Base-by-base conservation (phyloP, 92 coral and sea anemone genomes). In the Metridium senile region DNA sequence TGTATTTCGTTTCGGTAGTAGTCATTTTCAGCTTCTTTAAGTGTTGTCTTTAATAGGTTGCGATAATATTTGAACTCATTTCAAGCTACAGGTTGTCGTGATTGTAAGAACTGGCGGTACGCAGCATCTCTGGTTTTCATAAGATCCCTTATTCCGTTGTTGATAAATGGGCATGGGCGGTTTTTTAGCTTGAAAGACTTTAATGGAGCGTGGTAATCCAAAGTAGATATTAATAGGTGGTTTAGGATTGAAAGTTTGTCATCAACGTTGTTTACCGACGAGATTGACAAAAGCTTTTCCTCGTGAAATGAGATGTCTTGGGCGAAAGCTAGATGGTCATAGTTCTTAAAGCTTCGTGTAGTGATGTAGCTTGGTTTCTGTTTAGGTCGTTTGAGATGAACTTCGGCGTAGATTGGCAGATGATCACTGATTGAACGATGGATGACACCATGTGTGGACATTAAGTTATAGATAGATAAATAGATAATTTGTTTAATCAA, bases 261-360 rank as follows among this genome's bases (percentile, higher is more conserved):
- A 29, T 78, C 34, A 11, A 78, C 67, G 45, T 78, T 67, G 27
- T 31, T 33, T 33, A 25, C 52, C 25, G 76, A 31, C 52, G 68
- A 67, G 35, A 78, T 19, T 1, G 70, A 58, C 0, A 74, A 26
- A 22, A 58, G 27, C 18, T 18, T 10, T 8, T 74, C 79, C 13
- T 69, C 58, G n/a, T 58, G 2, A 1, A 65, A 58, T 11, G 79
- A 52, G 17, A 74, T 39, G 26, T 74, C 70, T 11, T 69, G 2
- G 1, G 80, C 18, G 33, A 74, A 61, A 26, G 33, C 0, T 0
- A 32, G 21, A 10, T 81, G 70, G 30, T 56, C 71, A 18, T 74
- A 82, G 56, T 82, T 46, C 76, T 74, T 82, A 66, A 35, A 82
- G 59, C 87, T 82, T 17, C 81, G 81, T 8, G 69, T 47, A 29